Evolutionary conservation across 2,113 vertebrate species (phyloP), one percentile per base, ranked within the genome.

Genomic region (Oxygymnocypris stewartii): DNA sequence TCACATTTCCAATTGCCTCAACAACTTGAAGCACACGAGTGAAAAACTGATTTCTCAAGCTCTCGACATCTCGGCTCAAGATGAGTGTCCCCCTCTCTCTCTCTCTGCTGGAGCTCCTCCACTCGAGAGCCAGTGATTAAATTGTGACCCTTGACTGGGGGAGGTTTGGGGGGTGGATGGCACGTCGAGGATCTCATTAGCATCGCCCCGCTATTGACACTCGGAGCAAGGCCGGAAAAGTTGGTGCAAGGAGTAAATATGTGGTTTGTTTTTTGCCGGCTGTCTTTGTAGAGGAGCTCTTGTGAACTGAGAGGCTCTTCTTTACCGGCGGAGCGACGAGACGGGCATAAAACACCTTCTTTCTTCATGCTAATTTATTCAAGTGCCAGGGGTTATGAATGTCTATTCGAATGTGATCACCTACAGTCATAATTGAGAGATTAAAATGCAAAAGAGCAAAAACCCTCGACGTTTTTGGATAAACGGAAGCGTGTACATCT

Each of bases 51-150:
- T 91, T 90, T 92, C 84, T 79, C 80, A 44, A 78, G 82, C 88
- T 90, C 88, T 92, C 89, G 57, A 82, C 73, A 87, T 89, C 83
- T 63, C 83, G 37, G 88, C 84, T 85, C 65, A 75, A 87, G 86
- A 88, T 83, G 75, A 79, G 77, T 80, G 87, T 37, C 88, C 78
- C n/a, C 86, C 75, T 74, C 85, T 86, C 51, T 75, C 40, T 85
- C 86, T 88, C 37, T 86, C 74, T 67, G 79, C 82, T 75, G 84
- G 78, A 85, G 79, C 86, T 74, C 89, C 84, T 87, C 85, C 63
- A 89, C 88, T 89, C 75, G 84, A 91, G 91, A 91, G 90, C 88
- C 84, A 79, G 88, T 90, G 90, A 93, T 92, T 93, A 92, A 91
- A 91, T 90, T 90, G 63, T 88, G 86, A 90, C 91, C 91, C 89